Conservation (phyloP, 2,797 vertebrate genomes). For the Notolabrus celidotus region DNA sequence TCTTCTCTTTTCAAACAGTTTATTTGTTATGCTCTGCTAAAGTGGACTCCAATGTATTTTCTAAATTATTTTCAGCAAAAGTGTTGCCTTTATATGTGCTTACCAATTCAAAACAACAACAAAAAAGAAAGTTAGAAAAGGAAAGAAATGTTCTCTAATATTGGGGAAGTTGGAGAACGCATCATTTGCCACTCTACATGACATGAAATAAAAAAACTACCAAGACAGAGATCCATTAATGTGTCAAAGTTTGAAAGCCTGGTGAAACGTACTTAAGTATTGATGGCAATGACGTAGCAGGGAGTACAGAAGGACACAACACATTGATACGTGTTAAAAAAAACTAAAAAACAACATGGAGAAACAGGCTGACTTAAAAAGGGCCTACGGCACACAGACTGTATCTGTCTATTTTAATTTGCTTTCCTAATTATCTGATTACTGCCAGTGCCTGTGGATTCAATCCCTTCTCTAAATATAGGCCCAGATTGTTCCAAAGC, state of each 20-base stretch:
- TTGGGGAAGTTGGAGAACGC: too few species aligned
- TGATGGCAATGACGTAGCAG: slow-evolving; percentile 51
- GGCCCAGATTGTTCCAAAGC: slow-evolving; percentile 65
- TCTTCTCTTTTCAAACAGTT: too few species aligned
- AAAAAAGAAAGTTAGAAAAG: too few species aligned
- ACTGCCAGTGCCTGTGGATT: slow-evolving; percentile 73
- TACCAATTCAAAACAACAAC: too few species aligned
- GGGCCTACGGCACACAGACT: slow-evolving; percentile 73
- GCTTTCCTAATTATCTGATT: slow-evolving; percentile 84
- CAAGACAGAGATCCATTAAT: too few species aligned
- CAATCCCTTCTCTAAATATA: slow-evolving; percentile 74
- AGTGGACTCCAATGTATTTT: too few species aligned
- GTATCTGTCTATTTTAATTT: slow-evolving; percentile 84
- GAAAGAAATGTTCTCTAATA: too few species aligned
- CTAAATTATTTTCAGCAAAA: too few species aligned
- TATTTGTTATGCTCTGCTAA: too few species aligned
- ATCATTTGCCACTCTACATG: too few species aligned
- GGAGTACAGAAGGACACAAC: slow-evolving; percentile 48
- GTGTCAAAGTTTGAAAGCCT: slow-evolving; percentile 37
- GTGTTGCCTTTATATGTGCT: too few species aligned
- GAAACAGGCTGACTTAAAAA: slow-evolving; percentile 50
- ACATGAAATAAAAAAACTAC: too few species aligned
- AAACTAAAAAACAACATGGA: slow-evolving; percentile 39
- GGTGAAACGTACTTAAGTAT: slow-evolving; percentile 40
- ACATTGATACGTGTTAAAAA: slow-evolving; percentile 37